phyloP scores from a whole-genome alignment of 1,140 invertebrate genomes.

The Drosophila takahashii region DNA sequence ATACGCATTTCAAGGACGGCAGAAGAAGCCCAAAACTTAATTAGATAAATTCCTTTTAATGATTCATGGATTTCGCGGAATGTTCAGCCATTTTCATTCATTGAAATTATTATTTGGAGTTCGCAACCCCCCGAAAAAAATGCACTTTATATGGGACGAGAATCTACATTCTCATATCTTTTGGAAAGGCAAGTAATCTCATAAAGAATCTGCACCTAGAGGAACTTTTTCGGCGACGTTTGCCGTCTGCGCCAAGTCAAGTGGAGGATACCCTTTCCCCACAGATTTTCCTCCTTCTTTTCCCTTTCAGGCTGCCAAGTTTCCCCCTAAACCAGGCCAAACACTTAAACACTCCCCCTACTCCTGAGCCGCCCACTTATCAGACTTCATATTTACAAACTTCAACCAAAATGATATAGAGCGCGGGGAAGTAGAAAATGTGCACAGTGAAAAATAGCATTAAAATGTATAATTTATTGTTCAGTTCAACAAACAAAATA shows the following conservation, averaged over 20 bases:
- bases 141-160: slow-evolving; percentile 18
- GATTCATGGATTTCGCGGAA: slow-evolving; percentile 38
- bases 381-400: slow-evolving; percentile 80
- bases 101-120: slow-evolving; percentile 23
- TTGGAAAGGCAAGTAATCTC: slow-evolving; percentile 35
- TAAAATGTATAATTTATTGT: neutral
- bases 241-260: slow-evolving; percentile 56
- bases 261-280: slow-evolving; percentile 32
- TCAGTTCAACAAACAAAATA: no score
- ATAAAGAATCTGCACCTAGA: slow-evolving; percentile 68
- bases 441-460: neutral
- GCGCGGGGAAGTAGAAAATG: slow-evolving; percentile 11
- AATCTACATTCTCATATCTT: slow-evolving; percentile 1
- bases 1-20: neutral
- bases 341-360: slow-evolving; percentile 25
- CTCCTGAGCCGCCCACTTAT: slow-evolving; percentile 60
- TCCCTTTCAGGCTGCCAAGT: slow-evolving; percentile 2
- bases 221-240: slow-evolving; percentile 73
- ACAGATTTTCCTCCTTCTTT: neutral
- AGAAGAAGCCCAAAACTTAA: slow-evolving; percentile 22
- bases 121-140: neutral
- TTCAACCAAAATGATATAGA: slow-evolving; percentile 23
- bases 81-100: slow-evolving; percentile 30
- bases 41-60: slow-evolving; percentile 44
- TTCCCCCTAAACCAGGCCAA: slow-evolving; percentile 30